Conservation (phyloP, 1,140 invertebrate genomes). For the Fopius arisanus region DNA sequence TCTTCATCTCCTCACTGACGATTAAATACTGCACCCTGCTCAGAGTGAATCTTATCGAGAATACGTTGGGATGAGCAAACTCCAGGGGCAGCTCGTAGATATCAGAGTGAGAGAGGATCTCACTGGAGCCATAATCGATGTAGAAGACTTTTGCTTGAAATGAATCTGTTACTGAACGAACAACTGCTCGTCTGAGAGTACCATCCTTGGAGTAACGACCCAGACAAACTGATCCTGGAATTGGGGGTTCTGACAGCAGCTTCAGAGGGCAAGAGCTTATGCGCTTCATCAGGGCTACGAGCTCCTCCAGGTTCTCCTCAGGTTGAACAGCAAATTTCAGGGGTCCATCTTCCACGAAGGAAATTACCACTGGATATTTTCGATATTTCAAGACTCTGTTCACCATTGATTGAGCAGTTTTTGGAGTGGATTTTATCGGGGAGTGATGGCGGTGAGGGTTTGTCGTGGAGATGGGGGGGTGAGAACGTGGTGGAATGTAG, state of each 20-base stretch:
- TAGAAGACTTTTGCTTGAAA: constrained; percentile 73
- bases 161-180: constrained; percentile 71
- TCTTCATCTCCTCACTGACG: constrained; percentile 73
- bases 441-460: background rate
- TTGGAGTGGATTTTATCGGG: background rate
- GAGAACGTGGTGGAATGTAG: background rate
- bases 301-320: constrained; percentile 64
- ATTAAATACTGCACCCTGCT: constrained; percentile 73
- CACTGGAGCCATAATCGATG: constrained; percentile 81
- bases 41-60: constrained; percentile 76
- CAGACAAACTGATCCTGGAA: constrained; percentile 76
- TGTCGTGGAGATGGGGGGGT: background rate
- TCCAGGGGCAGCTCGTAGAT: constrained; percentile 77
- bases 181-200: constrained; percentile 75
- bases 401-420: background rate
- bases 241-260: constrained; percentile 69
- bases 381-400: constrained; percentile 46
- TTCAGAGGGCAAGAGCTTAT: constrained; percentile 66
- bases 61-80: constrained; percentile 73
- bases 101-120: constrained; percentile 71
- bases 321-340: constrained; percentile 77
- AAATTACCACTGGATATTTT: constrained; percentile 74
- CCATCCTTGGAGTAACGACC: constrained; percentile 72
- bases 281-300: constrained; percentile 73
- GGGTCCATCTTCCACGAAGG: constrained; percentile 79